phyloP scores from a whole-genome alignment of 2,888 invertebrate genomes.

The Drosophila suboccidentalis region DNA sequence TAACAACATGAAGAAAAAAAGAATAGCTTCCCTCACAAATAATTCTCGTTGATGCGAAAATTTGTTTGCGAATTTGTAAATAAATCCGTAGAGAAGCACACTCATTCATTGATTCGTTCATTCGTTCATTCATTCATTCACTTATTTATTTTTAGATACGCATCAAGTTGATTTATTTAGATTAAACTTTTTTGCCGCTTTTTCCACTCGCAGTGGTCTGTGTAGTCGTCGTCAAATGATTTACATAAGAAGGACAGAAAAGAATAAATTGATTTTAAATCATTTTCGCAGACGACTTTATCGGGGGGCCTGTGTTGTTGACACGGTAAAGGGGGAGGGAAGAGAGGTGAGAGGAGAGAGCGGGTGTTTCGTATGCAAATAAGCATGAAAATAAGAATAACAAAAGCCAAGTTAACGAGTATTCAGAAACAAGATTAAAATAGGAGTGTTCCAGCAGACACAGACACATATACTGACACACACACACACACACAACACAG shows the following conservation, averaged over 20 bases:
- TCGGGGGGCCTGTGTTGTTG: slow-evolving; percentile 38
- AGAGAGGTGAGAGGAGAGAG: not conserved
- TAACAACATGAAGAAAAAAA: no score
- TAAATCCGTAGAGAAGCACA: slow-evolving; percentile 56
- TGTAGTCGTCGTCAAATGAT: slow-evolving; percentile 68
- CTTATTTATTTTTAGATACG: slow-evolving; percentile 68
- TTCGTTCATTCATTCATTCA: slow-evolving; percentile 54
- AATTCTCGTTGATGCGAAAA: slow-evolving; percentile 66
- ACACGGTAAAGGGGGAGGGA: slow-evolving; percentile 18
- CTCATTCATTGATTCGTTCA: slow-evolving; percentile 50
- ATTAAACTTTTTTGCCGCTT: slow-evolving; percentile 64
- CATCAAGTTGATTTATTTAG: slow-evolving; percentile 83
- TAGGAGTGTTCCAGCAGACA: slow-evolving; percentile 69
- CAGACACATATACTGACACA: slow-evolving; percentile 17
- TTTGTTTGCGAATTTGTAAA: slow-evolving; percentile 82
- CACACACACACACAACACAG: not conserved
- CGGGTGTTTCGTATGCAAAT: slow-evolving; percentile 71
- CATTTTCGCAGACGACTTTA: slow-evolving; percentile 74
- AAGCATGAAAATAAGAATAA: slow-evolving; percentile 82
- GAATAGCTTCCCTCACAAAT: not conserved
- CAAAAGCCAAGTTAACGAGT: slow-evolving; percentile 82
- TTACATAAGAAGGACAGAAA: slow-evolving; percentile 81
- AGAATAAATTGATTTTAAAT: slow-evolving; percentile 84
- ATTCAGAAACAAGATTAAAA: slow-evolving; percentile 82
- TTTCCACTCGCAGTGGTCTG: slow-evolving; percentile 46